A percentile compares a stretch with the other conserved stretches of the same genome.
Conservation (phyloP, 2,113 vertebrate species). For the Onychostruthus taczanowskii region DNA sequence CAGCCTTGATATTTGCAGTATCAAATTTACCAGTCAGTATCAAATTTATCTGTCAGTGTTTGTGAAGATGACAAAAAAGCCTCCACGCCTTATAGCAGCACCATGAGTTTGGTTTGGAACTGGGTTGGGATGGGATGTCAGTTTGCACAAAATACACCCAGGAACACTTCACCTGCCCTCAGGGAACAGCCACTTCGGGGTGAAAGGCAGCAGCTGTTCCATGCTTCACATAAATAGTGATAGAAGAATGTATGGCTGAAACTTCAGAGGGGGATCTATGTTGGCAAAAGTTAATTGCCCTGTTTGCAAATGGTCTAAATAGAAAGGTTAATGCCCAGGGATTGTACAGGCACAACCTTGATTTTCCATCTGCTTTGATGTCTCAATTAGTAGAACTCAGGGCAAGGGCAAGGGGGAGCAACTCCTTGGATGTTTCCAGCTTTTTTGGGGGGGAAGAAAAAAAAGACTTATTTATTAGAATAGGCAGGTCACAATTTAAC, state of each 20-base stretch:
- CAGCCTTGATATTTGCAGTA: not conserved
- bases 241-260: not conserved
- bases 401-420: not conserved
- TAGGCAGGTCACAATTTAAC: slow-evolving; percentile 61
- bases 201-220: not conserved
- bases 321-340: slow-evolving; percentile 1
- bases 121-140: not conserved
- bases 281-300: not conserved
- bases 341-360: slow-evolving; percentile 14
- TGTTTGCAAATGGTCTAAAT: slow-evolving; percentile 2
- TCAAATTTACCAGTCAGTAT: not conserved
- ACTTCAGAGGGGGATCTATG: not conserved
- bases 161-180: not conserved
- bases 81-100: not conserved
- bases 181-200: not conserved
- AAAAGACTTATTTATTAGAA: slow-evolving; percentile 48
- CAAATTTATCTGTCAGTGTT: not conserved
- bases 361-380: slow-evolving; percentile 49
- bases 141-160: not conserved
- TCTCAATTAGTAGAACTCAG: slow-evolving; percentile 38
- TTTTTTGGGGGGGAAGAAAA: not conserved
- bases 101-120: not conserved
- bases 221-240: not conserved
- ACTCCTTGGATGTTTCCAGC: slow-evolving; percentile 19
- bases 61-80: not conserved